Evolutionary conservation across 2,888 invertebrate genomes (phyloP), one percentile per base, ranked within the genome.

Genomic region (Quadroppia sp.): DNA sequence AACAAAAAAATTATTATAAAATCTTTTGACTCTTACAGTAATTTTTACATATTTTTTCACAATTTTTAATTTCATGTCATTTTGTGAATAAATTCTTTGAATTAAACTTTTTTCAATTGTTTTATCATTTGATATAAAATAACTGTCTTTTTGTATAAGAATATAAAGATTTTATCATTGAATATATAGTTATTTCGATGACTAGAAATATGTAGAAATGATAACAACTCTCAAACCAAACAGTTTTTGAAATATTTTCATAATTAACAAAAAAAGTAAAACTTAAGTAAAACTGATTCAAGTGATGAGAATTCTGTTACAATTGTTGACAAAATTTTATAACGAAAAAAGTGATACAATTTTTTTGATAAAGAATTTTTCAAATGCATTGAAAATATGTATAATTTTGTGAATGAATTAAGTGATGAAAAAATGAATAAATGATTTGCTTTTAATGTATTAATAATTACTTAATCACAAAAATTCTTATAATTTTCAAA

Each of bases 151-250:
- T 36, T 36, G 36, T 36, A 36, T 36, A 36, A 36, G 36, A 36
- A 36, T 36, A 36, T 36, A 36, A 36, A 36, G 36, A 36, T 36
- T 36, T 36, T 36, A 36, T 36, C 36, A 36, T 7, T 7, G 4
- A 36, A 7, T 36, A 36, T 36, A 7, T 36, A 7, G 6, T 7
- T 36, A 36, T 36, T 36, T 36, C 11, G 11, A n/a, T 50, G 50
- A 50, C 50, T 50, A 50, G 50, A 50, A 4, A 50, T 7, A 36
- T 4, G 36, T 7, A 50, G 50, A 50, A 50, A 50, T 50, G 4
- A 50, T 20, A 50, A 20, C 17, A 50, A 50, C 20, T 50, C 50
- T 50, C 50, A 50, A 7, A 50, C 50, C 50, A 50, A 50, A 50
- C 17, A 50, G 17, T 17, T 50, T 50, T 50, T 11, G 50, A 36